Conservation (phyloP, 2,888 invertebrate genomes). For the Trissolcus japonicus region DNA sequence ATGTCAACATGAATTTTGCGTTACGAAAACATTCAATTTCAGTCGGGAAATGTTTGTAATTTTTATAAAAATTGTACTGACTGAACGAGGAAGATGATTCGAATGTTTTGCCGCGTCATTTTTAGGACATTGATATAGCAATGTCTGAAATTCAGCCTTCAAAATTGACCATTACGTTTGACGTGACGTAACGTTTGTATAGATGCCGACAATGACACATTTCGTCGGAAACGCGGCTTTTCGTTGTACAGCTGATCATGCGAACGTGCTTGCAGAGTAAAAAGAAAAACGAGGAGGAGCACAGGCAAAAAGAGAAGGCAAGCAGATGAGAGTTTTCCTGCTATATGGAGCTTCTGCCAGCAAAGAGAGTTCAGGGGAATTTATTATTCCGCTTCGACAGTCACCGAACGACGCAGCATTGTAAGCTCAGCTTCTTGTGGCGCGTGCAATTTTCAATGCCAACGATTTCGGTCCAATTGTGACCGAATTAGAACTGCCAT, state of each 20-base stretch:
- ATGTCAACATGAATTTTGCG: too few species aligned
- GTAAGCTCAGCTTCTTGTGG: slow-evolving; percentile 40
- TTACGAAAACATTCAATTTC: not conserved
- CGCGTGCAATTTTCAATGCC: slow-evolving; percentile 53
- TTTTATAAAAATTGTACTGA: not conserved
- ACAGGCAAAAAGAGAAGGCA: slow-evolving; percentile 31
- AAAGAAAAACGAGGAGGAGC: slow-evolving; percentile 28
- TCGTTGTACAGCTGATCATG: slow-evolving; percentile 45
- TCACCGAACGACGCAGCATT: slow-evolving; percentile 50
- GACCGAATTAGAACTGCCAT: slow-evolving; percentile 60
- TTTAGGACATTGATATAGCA: not conserved
- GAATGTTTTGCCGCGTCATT: not conserved
- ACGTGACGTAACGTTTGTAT: slow-evolving; percentile 29
- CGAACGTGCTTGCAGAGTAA: slow-evolving; percentile 45
- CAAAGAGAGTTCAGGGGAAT: slow-evolving; percentile 52
- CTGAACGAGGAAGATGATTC: not conserved
- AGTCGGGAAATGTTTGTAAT: not conserved
- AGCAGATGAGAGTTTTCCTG: slow-evolving; percentile 28
- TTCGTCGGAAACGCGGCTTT: slow-evolving; percentile 39
- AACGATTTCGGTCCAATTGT: slow-evolving; percentile 55
- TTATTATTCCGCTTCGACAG: slow-evolving; percentile 59
- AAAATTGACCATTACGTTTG: slow-evolving; percentile 39
- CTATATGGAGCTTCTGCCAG: slow-evolving; percentile 31
- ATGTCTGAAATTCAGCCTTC: slow-evolving; percentile 13
- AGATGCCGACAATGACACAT: slow-evolving; percentile 47